Base-by-base conservation (phyloP, 2,888 invertebrate species). In the Cybosia mesomella region DNA sequence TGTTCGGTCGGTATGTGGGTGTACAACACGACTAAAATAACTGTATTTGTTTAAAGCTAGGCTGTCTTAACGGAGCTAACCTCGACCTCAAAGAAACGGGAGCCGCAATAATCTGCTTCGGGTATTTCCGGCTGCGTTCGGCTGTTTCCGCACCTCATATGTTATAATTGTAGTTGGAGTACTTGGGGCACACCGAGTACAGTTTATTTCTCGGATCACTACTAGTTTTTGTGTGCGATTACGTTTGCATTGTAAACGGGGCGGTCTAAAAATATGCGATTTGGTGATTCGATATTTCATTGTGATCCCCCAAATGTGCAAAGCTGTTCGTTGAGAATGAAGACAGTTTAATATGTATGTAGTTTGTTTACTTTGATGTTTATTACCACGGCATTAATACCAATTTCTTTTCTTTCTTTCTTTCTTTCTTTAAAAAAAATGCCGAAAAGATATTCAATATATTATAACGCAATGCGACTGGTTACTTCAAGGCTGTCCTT, bases 71-170 rank as follows among this genome's bases (percentile, higher is more conserved):
- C 34, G 28, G 21, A 34, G 49, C 32, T 53, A 21, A 54, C 63
- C 54, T 63, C 63, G 22, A 54, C 54, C 22, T 18, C 54, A 36
- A 53, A 49, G 21, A 54, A 22, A 63, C 63, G 54, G 61, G 61
- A 62, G 61, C 32, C 10, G 21, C 21, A 63, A 34, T 4, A 8
- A 22, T 43, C 24, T 22, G 24, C 54, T 63, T 63, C 63, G 63
- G 34, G 34, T 63, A 11, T 63, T 54, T 54, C 36, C 54, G 63
- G 21, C 63, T 9, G 10, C 13, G 63, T 63, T 63, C 63, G 63
- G 21, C 3, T 21, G 54, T 63, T 63, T 63, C 54, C 63, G 63
- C 21, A 63, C 54, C 49, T 62, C 34, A 43, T 34, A 53, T 21
- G 32, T 54, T 54, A 43, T 32, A 53, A 5, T 2, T 21, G 32